Percentiles rank a stretch among this genome's conserved stretches.
Evolutionary conservation across 2,113 vertebrate species (phyloP).

Genomic region (Anarhynchus alexandrinus): DNA sequence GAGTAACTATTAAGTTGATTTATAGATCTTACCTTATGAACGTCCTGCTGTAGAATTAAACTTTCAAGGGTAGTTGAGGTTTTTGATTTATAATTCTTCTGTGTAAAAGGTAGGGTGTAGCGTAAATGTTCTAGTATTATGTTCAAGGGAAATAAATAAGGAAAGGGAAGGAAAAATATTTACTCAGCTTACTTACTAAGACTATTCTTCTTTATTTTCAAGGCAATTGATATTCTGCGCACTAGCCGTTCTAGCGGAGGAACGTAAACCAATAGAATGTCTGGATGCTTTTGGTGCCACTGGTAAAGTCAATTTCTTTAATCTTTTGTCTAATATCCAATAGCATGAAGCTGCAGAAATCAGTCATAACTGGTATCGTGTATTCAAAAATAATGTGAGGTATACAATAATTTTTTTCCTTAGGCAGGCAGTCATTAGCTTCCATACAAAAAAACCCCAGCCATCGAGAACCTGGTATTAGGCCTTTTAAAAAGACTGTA

Average conservation of each 20-base stretch:
- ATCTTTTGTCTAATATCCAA: background rate
- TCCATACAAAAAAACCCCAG: background rate
- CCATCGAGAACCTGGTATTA: background rate
- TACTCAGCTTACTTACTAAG: background rate
- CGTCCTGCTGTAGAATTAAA: background rate
- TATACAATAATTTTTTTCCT: background rate
- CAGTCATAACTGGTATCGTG: background rate
- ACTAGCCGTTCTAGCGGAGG: conserved; percentile 85
- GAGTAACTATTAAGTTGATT: background rate
- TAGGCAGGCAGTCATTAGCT: background rate
- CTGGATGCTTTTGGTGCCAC: conserved; percentile 97
- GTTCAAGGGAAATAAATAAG: background rate
- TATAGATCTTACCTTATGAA: background rate
- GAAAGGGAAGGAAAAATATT: background rate
- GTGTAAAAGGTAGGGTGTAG: background rate
- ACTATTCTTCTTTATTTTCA: conserved; percentile 13
- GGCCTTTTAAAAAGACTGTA: background rate
- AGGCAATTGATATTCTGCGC: conserved; percentile 95
- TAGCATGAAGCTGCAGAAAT: background rate
- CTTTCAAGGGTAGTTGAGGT: background rate
- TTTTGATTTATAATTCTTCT: background rate
- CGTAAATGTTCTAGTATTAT: background rate
- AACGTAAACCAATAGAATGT: conserved; percentile 90
- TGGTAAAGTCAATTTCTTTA: conserved; percentile 72
- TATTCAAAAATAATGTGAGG: background rate